phyloP scores from a whole-genome alignment of 2,113 vertebrate genomes.

The Takifugu flavidus region DNA sequence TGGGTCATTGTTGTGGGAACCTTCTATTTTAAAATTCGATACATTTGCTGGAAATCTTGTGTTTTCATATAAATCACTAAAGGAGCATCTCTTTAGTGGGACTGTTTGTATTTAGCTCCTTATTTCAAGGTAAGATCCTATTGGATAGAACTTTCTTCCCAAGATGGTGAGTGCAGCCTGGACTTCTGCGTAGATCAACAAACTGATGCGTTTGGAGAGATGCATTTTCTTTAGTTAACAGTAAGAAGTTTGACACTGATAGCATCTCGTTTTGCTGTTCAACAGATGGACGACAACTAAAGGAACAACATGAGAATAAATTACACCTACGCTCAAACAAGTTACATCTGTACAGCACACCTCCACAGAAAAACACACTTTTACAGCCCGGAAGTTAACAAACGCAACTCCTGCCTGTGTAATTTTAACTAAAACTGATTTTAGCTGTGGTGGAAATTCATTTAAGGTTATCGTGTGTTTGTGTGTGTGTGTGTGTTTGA shows the following conservation, averaged over 20 bases:
- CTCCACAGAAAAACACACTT: constrained; percentile 11
- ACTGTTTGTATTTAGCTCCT: too few species aligned
- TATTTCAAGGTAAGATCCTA: too few species aligned
- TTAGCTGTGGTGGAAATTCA: constrained; percentile 37
- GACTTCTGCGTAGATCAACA: too few species aligned
- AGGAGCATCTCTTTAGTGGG: too few species aligned
- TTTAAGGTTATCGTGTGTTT: constrained; percentile 5
- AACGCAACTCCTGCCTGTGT: constrained; percentile 7
- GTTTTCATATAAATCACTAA: too few species aligned
- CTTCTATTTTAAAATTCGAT: too few species aligned
- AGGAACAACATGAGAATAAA: constrained; percentile 43
- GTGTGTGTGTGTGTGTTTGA: constrained; percentile 8
- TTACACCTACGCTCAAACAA: constrained; percentile 49
- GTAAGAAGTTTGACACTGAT: background rate
- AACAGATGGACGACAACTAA: constrained; percentile 59
- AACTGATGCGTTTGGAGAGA: too few species aligned
- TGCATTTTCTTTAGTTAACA: too few species aligned
- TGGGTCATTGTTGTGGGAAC: too few species aligned
- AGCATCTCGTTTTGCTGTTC: constrained; percentile 34
- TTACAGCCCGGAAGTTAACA: constrained; percentile 22
- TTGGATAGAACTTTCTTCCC: too few species aligned
- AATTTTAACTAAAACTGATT: constrained; percentile 47
- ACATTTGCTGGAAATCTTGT: too few species aligned
- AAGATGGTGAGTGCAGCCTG: too few species aligned
- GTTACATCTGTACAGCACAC: constrained; percentile 1